Evolutionary conservation across 2,113 vertebrate species (phyloP), one percentile per base, ranked within the genome.

Genomic region (Fulmarus glacialis): DNA sequence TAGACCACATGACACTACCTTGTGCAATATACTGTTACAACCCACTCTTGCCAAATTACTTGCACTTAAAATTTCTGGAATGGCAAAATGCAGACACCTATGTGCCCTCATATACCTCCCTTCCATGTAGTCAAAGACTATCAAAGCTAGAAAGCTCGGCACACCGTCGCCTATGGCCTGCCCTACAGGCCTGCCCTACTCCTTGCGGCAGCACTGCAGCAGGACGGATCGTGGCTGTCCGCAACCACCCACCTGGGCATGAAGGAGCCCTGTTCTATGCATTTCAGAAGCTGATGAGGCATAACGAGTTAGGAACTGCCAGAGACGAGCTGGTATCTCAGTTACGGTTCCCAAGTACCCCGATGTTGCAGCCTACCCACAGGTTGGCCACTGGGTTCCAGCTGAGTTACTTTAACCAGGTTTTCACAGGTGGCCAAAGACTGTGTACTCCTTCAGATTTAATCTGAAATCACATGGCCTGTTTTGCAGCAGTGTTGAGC

Each of bases 211-310:
- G 64, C 58, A 14, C 58, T 5, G 30, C 24, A 20, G 27, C 20
- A 8, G 52, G 15, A 52, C 2, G 24, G 38, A 11, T 9, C 6
- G 4, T 8, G 32, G 32, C 19, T 34, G 21, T 7, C 32, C 1
- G 2, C 2, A 2, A 14, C 30, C 29, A 1, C 18, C 12, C 21
- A 5, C 42, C 52, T 4, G 34, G 17, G 29, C 77, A 26, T 1
- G 5, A 8, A 34, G n/a, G 21, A 70, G 42, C 53, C 29, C 70
- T 17, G 32, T 9, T 29, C 47, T 6, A 9, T 1, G 0, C 10
- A 4, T 3, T 22, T 8, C 62, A 45, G 68, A 30, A 8, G 43
- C 38, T 32, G 50, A 8, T 1, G 5, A 48, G 48, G 30, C 3
- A 2, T 4, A 32, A 40, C 0, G 3, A 45, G 42, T 2, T 10